These are phyloP conservation scores for Brachymystax lenok DNA, from an alignment of 2,797 vertebrate species.

Conservation along the genomic window DNA sequence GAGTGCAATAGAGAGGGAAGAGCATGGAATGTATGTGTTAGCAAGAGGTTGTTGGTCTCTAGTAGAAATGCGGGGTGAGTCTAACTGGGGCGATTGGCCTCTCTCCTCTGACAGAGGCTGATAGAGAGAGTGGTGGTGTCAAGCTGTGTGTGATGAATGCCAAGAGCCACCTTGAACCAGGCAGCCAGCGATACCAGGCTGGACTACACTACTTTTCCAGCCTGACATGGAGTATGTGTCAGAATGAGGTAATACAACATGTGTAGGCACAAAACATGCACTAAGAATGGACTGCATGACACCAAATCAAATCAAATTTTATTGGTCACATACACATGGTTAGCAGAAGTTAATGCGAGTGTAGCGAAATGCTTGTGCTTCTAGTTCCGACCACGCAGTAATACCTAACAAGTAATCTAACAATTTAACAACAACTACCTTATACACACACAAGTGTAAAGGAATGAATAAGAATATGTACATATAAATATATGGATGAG, in stretches of 20 bases:
- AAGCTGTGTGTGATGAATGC: conserved; percentile 45
- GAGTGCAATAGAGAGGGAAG: not conserved
- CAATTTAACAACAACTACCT: too few species aligned
- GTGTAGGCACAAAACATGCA: conserved; percentile 11
- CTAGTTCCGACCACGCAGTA: too few species aligned
- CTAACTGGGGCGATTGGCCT: too few species aligned
- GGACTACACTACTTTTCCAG: not conserved
- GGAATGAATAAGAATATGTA: too few species aligned
- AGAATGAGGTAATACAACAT: conserved; percentile 24
- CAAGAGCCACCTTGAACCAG: conserved; percentile 50
- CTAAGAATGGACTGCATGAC: not conserved
- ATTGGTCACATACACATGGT: too few species aligned
- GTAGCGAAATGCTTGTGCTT: too few species aligned
- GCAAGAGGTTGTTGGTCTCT: not conserved
- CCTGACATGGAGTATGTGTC: conserved; percentile 16
- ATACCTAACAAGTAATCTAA: too few species aligned
- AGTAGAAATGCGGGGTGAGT: too few species aligned
- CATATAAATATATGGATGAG: too few species aligned
- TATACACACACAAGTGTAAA: too few species aligned
- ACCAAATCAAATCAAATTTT: too few species aligned
- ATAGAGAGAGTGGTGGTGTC: conserved; percentile 24
- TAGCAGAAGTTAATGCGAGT: too few species aligned
- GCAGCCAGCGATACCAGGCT: conserved; percentile 37
- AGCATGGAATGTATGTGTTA: not conserved
- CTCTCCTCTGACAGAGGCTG: not conserved